Conservation (phyloP, 2,113 vertebrate species). For the Procavia capensis region DNA sequence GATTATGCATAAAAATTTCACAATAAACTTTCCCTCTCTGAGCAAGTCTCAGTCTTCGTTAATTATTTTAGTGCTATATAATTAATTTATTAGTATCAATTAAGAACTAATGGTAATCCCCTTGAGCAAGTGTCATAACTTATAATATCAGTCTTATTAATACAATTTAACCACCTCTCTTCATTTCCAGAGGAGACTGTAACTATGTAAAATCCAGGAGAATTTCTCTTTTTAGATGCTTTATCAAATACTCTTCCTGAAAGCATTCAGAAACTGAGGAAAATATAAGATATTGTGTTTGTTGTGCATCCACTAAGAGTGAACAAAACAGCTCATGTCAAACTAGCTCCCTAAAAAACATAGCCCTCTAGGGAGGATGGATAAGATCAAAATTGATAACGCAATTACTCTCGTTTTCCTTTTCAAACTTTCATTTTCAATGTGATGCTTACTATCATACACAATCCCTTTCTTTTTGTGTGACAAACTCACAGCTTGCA, state of each 20-base stretch:
- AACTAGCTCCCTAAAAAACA: constrained; percentile 25
- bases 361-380: constrained; percentile 30
- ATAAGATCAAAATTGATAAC: constrained; percentile 17
- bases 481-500: constrained; percentile 68
- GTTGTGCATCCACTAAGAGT: background rate
- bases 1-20: constrained; percentile 80
- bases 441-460: constrained; percentile 26
- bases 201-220: constrained; percentile 42
- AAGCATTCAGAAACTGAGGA: background rate
- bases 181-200: constrained; percentile 14
- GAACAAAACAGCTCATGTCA: background rate
- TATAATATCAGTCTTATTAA: constrained; percentile 61
- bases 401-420: constrained; percentile 52
- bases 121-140: constrained; percentile 70
- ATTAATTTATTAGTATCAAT: constrained; percentile 83
- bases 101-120: constrained; percentile 49
- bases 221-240: background rate
- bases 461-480: constrained; percentile 69
- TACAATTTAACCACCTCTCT: background rate
- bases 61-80: constrained; percentile 75
- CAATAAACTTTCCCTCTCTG: constrained; percentile 73
- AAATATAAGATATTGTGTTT: constrained; percentile 26
- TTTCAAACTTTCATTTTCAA: constrained; percentile 73
- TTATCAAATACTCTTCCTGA: background rate
- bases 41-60: constrained; percentile 69